Percentiles rank a stretch among this genome's conserved stretches.
phyloP scores from a whole-genome alignment of 1,140 invertebrate species.

The Protaetia brevitarsis region DNA sequence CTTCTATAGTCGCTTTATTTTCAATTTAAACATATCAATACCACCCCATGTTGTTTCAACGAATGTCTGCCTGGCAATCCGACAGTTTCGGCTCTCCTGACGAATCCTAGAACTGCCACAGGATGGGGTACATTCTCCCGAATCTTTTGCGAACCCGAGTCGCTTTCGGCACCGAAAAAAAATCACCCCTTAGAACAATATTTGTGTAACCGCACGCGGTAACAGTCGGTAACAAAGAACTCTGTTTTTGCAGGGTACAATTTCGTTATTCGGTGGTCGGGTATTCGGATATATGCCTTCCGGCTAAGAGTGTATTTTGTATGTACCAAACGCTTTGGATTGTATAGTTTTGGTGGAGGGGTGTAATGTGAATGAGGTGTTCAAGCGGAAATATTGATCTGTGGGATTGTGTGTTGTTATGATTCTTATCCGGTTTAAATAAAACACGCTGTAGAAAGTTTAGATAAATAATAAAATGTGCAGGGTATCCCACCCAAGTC shows the following conservation, averaged over 20 bases:
- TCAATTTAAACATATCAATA: background rate
- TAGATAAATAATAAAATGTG: too few relatives aligned
- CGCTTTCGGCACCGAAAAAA: too few relatives aligned
- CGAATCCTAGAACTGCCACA: too few relatives aligned
- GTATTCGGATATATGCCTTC: too few relatives aligned
- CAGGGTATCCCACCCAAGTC: too few relatives aligned
- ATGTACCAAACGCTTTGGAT: too few relatives aligned
- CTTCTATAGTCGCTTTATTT: background rate
- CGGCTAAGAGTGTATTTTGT: too few relatives aligned
- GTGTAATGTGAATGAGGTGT: background rate
- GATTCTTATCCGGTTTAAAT: background rate
- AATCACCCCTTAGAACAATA: constrained; percentile 30
- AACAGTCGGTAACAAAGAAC: constrained; percentile 26
- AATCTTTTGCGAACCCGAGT: too few relatives aligned
- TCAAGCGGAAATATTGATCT: background rate
- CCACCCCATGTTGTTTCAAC: background rate
- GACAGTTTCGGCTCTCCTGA: too few relatives aligned
- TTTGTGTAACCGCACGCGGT: constrained; percentile 22
- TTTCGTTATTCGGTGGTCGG: background rate
- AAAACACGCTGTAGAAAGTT: too few relatives aligned
- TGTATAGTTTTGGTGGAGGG: background rate
- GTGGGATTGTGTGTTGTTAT: too few relatives aligned
- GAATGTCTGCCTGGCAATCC: background rate
- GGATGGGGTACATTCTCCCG: too few relatives aligned
- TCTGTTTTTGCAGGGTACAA: constrained; percentile 26